A percentile compares a stretch with the other conserved stretches of the same genome.
phyloP scores from a whole-genome alignment of 2,113 vertebrate genomes.

The Cebidichthys violaceus region DNA sequence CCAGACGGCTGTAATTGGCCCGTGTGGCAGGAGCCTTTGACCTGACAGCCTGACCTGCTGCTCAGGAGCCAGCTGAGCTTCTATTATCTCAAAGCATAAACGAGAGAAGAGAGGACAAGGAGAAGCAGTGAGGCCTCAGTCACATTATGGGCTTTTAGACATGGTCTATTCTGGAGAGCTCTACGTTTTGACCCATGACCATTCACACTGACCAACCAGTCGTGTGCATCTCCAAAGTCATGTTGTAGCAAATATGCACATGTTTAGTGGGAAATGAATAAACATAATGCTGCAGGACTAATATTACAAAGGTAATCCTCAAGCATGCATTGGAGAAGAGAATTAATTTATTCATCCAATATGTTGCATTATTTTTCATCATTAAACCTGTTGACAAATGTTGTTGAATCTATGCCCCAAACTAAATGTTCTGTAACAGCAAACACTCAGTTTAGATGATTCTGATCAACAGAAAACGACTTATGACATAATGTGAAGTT shows the following conservation, averaged over 20 bases:
- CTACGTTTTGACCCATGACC: no score
- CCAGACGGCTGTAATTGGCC: constrained; percentile 31
- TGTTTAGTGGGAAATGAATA: background rate
- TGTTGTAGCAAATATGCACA: background rate
- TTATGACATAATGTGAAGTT: background rate
- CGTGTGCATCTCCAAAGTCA: background rate
- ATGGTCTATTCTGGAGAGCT: constrained; percentile 9
- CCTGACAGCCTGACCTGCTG: background rate
- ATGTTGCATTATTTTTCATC: background rate
- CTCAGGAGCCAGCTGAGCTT: constrained; percentile 21
- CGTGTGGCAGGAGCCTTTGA: background rate
- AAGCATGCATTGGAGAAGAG: background rate
- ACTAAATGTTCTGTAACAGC: background rate
- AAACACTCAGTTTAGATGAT: background rate
- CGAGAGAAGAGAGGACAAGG: background rate
- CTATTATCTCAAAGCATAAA: background rate
- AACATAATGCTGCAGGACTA: background rate
- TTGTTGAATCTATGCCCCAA: background rate
- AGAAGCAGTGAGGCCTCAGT: background rate
- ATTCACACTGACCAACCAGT: background rate
- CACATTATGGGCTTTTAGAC: constrained; percentile 1
- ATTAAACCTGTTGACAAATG: background rate
- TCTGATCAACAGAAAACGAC: background rate
- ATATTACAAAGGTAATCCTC: background rate
- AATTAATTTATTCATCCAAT: background rate